A percentile compares a stretch with the other conserved stretches of the same genome.
Conservation (phyloP, 2,113 vertebrate genomes). For the Hydrolagus affinis region DNA sequence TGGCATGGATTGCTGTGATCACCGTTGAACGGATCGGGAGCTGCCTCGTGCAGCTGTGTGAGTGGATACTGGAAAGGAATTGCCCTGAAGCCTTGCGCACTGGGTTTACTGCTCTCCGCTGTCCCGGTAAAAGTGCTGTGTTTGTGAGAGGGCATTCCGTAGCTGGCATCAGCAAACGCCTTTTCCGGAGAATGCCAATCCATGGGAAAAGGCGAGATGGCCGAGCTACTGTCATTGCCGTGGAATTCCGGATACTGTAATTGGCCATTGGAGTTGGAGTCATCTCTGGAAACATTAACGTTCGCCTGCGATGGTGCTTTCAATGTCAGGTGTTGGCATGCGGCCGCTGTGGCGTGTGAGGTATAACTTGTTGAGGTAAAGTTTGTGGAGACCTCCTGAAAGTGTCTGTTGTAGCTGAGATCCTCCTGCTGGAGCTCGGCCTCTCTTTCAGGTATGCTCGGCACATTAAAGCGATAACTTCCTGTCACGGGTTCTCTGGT, state of each 20-base stretch:
- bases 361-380: conserved; percentile 74
- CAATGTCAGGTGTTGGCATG: conserved; percentile 47
- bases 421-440: conserved; percentile 67
- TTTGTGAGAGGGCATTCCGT: conserved; percentile 61
- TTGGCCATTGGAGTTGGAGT: conserved; percentile 55
- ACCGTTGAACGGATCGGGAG: conserved; percentile 56
- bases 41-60: conserved; percentile 58
- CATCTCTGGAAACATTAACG: conserved; percentile 50
- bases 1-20: conserved; percentile 44
- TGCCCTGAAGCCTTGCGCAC: conserved; percentile 47
- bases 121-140: conserved; percentile 48
- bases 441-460: conserved; percentile 61
- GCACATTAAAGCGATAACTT: conserved; percentile 68
- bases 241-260: conserved; percentile 70
- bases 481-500: conserved; percentile 50
- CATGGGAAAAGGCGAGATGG: conserved; percentile 22
- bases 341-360: conserved; percentile 65
- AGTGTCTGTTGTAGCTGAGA: conserved; percentile 62
- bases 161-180: conserved; percentile 71
- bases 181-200: conserved; percentile 71
- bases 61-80: conserved; percentile 69
- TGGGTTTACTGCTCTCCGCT: conserved; percentile 56
- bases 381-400: conserved; percentile 62
- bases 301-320: conserved; percentile 48
- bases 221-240: conserved; percentile 51